Base-by-base conservation (phyloP, 2,888 invertebrate species). In the Apantesis nais region DNA sequence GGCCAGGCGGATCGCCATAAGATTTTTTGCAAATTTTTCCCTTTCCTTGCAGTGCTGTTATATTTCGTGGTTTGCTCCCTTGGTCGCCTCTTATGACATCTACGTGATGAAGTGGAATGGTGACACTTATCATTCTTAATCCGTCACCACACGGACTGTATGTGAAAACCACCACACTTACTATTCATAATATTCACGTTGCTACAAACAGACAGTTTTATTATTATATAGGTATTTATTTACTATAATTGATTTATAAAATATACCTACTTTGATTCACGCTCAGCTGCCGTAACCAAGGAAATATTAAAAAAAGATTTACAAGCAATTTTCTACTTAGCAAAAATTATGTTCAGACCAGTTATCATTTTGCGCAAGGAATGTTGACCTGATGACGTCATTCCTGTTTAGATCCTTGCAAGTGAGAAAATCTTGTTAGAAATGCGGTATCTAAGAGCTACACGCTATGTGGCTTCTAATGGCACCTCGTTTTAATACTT, bases 211-310 rank as follows among this genome's bases (percentile, higher is more conserved):
- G 16, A 67, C 48, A 67, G 34, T 44, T 48, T 61, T 34, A 62
- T 48, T 29, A n/a, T 9, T 52, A 52, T 52, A n/a, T 52, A 8
- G n/a, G 12, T 9, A n/a, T 0, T 5, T 37, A 52, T 62, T 62
- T 25, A 34, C 63, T 31, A 29, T 76, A 71, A 68, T 71, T 78
- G 70, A 78, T 72, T 67, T 67, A 60, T 67, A 74, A 64, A 71
- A 76, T 76, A 76, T 76, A 73, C 25, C 34, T 31, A 68, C n/a
- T 19, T 31, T 11, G 62, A 66, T 78, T 77, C 71, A 78, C 79
- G 78, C 71, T 78, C 41, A 41, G 2, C 67, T 58, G 70, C 41
- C 65, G 66, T 70, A 41, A 48, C 62, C 37, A 29, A 66, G 73
- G 39, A 66, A 67, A 19, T 58, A 58, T 16, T 55, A 58, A 58